Evolutionary conservation across 2,888 invertebrate genomes (phyloP), one percentile per base, ranked within the genome.

Genomic region (Pseudococcus longispinus): DNA sequence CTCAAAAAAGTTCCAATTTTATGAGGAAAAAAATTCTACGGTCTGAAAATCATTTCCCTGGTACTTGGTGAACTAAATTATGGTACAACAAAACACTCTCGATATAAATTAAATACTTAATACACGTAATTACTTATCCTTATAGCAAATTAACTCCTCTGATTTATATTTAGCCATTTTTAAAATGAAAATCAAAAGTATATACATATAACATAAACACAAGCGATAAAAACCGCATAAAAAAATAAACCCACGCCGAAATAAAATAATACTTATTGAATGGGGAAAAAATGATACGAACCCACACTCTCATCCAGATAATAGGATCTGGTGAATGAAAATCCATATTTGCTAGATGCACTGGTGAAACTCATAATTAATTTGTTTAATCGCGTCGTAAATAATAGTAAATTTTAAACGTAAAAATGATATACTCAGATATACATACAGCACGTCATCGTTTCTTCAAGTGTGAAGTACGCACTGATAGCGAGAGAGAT

Each of bases 281-380:
- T 8, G 37, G 37, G 9, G 20, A n/a, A n/a, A 37, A 80, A 80
- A 42, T 80, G 2, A 85, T 85, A 85, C 85, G 26, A 70, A 85
- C 85, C 85, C 15, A 18, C 70, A 18, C 60, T 65, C 37, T 85
- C 85, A 65, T 85, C 85, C 74, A 85, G 37, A 44, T 85, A 85
- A 44, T 85, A 85, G 1, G 85, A 85, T 44, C 85, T 85, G 29
- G 85, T 85, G 44, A 85, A 85, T 26, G 85, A 65, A 42, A 85
- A 85, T 70, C 85, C 85, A 70, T 70, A 29, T 70, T 70, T 85
- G 20, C 85, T 85, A 32, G 42, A 85, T 0, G 70, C 65, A 70
- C 70, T 70, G 8, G 85, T 85, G 23, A 85, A 85, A 70, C 84
- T 84, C 84, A 84, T 84, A 46, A 23, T 51, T 46, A 83, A 83